Evolutionary conservation across 2,113 vertebrate species (phyloP), one percentile per base, ranked within the genome.

Genomic region (Urocitellus parryii): DNA sequence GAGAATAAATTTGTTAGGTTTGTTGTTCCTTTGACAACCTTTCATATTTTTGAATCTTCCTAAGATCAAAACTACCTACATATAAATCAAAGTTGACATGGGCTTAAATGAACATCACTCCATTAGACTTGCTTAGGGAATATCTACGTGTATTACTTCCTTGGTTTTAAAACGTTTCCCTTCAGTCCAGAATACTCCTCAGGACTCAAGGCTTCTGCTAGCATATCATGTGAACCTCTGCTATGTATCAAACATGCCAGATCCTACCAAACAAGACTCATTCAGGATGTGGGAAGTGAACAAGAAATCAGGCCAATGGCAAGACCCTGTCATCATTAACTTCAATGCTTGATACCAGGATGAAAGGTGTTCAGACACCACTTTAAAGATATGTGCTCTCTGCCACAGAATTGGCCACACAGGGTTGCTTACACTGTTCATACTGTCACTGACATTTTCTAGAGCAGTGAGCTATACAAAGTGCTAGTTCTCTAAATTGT

Each of bases 1-100:
- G 96, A 97, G 58, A 96, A 98, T 34, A 96, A 32, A 97, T 65
- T 4, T 77, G 85, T 91, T 91, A 96, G 84, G 53, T 77, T 96
- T 88, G 20, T 70, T 91, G 90, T 86, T 74, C 78, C 74, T 70
- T 16, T 88, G 82, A 90, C 56, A 53, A 22, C 34, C 4, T 85
- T 58, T 76, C 1, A 25, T 5, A 61, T 32, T 56, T 56, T 39
- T 6, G 34, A 25, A 25, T 73, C 67, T 32, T 48, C 18, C 4
- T 80, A 72, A 77, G 45, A 79, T 94, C 85, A 45, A 79, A 74
- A 90, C 48, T 3, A 63, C 18, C 0, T 25, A 65, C 4, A 61
- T 4, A 29, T 51, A 51, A 81, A 82, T 74, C 93, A 89, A 87
- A 95, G 87, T 58, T 93, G 76, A 80, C 11, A 70, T 1, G 22